Percentiles rank a stretch among this genome's conserved stretches.
Evolutionary conservation across 2,888 invertebrate genomes (phyloP).

Genomic region (Agrochola lota): DNA sequence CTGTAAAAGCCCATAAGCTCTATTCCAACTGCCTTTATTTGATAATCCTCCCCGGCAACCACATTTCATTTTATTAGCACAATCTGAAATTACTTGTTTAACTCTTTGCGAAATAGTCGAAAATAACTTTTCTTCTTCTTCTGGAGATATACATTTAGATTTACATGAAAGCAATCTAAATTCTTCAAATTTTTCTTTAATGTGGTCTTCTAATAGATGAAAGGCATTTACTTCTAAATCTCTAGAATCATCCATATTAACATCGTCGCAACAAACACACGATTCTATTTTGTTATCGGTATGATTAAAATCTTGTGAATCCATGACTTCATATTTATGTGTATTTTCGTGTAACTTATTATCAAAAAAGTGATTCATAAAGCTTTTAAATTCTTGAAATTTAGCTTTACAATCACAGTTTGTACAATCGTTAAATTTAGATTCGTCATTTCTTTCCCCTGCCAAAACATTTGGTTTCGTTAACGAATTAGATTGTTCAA

Average conservation of each 20-base stretch:
- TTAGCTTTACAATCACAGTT: slow-evolving; percentile 65
- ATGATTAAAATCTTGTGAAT: slow-evolving; percentile 66
- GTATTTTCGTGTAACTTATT: slow-evolving; percentile 50
- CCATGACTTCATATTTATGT: slow-evolving; percentile 65
- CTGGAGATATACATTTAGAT: slow-evolving; percentile 70
- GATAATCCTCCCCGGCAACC: slow-evolving; percentile 69
- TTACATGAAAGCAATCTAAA: slow-evolving; percentile 74
- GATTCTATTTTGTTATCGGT: slow-evolving; percentile 54
- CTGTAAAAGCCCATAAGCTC: slow-evolving; percentile 83
- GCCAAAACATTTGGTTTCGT: slow-evolving; percentile 10
- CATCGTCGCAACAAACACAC: slow-evolving; percentile 79
- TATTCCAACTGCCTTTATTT: slow-evolving; percentile 80
- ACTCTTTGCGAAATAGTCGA: slow-evolving; percentile 78
- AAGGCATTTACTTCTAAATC: slow-evolving; percentile 85
- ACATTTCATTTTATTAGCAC: slow-evolving; percentile 75
- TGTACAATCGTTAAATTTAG: slow-evolving; percentile 14
- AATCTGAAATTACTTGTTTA: slow-evolving; percentile 80
- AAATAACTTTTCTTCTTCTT: slow-evolving; percentile 80
- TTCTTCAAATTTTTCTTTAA: slow-evolving; percentile 79
- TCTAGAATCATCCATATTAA: slow-evolving; percentile 70
- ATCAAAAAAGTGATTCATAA: slow-evolving; percentile 53
- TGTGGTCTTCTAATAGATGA: slow-evolving; percentile 81
- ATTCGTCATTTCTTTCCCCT: slow-evolving; percentile 18
- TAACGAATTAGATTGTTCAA: slow-evolving; percentile 22
- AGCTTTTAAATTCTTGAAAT: slow-evolving; percentile 67